Evolutionary conservation across 2,888 invertebrate genomes (phyloP).

Genomic region (Junonia oenone): DNA sequence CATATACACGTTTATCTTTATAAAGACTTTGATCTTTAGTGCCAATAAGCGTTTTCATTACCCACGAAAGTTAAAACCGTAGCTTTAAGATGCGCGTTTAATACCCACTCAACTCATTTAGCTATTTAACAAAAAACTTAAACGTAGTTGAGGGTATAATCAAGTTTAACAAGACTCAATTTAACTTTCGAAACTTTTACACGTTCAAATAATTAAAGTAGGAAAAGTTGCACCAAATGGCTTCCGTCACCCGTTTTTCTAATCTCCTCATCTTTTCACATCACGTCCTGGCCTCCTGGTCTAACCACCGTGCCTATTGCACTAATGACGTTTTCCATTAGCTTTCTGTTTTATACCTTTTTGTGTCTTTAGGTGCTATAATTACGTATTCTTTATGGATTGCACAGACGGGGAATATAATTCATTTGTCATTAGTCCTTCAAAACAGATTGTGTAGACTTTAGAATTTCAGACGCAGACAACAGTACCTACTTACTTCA

Average conservation of each 20-base stretch:
- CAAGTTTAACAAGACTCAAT: background rate
- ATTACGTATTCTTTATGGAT: background rate
- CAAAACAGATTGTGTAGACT: no score
- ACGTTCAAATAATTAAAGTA: background rate
- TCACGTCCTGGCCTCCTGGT: slow-evolving; percentile 30
- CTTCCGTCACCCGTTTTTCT: background rate
- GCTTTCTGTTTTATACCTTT: slow-evolving; percentile 27
- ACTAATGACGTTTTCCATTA: slow-evolving; percentile 34
- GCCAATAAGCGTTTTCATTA: no score
- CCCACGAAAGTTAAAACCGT: no score
- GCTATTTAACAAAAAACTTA: background rate
- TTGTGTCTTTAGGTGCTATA: slow-evolving; percentile 14
- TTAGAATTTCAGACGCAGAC: no score
- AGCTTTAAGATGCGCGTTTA: no score
- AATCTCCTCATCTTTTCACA: slow-evolving; percentile 11
- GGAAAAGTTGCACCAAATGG: background rate
- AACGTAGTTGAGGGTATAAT: background rate
- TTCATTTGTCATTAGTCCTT: no score
- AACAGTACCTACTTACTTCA: no score
- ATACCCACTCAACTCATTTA: no score
- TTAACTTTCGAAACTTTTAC: background rate
- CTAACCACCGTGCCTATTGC: slow-evolving; percentile 29
- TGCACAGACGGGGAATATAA: no score
- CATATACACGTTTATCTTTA: no score
- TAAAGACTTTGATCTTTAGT: no score